Evolutionary conservation across 2,888 invertebrate species (phyloP), one percentile per base, ranked within the genome.

Genomic region (Seira ritae): DNA sequence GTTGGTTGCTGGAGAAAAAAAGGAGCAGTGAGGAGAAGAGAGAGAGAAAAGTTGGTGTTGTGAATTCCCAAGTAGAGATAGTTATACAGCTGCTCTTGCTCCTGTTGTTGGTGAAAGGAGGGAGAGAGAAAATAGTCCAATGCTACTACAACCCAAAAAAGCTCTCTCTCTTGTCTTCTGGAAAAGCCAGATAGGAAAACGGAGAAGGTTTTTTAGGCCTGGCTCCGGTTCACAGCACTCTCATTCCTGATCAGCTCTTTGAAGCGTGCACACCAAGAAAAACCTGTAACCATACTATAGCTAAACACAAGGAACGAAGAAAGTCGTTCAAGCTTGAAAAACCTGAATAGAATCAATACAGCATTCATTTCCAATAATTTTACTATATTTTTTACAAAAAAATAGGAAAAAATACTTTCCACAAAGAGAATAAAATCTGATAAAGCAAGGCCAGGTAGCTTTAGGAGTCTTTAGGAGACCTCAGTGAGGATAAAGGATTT

Each of bases 191-290:
- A 62, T 62, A 62, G 62, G 12, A 20, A 62, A 62, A 62, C 2
- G 60, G 65, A 69, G 31, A 69, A 69, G 65, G 50, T 23, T 73
- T 82, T 77, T 83, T 60, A 72, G 73, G 8, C 68, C 73, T 72
- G 62, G 78, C 83, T 83, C 83, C 66, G 68, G 83, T 69, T 83
- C 65, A 55, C 62, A 72, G 77, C 83, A 67, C 79, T 72, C 83
- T 83, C 83, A 83, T 73, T 83, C 77, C 69, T 83, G 83, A 78
- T 83, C 83, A 83, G 83, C 78, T 83, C 83, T 66, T 73, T 67
- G 71, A 65, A 83, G 83, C 83, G 83, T 83, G 83, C 83, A 83
- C 83, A 65, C 4, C 20, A 62, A 22, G 62, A 20, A 55, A 31
- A 31, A 31, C 31, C 31, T 55, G n/a, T 55, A 55, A 55, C 42